Evolutionary conservation across 2,888 invertebrate species (phyloP).

Genomic region (Drosophila tripunctata): DNA sequence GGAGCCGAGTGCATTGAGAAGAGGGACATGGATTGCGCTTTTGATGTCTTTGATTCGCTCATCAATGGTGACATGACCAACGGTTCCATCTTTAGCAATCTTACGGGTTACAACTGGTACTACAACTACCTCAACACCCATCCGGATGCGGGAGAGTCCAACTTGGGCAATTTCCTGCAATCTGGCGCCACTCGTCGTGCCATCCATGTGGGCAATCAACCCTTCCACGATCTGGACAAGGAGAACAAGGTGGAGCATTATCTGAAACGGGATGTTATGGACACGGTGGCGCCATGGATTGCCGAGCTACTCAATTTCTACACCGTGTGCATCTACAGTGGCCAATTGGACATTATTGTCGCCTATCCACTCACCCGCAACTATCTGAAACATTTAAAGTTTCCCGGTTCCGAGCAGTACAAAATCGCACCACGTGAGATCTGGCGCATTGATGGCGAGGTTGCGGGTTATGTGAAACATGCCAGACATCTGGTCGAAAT

Average conservation of each 20-base stretch:
- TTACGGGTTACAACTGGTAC: slow-evolving; percentile 81
- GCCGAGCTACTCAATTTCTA: slow-evolving; percentile 87
- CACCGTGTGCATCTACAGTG: slow-evolving; percentile 91
- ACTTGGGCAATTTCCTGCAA: slow-evolving; percentile 81
- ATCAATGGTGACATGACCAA: slow-evolving; percentile 86
- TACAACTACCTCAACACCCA: slow-evolving; percentile 86
- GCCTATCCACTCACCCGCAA: slow-evolving; percentile 94
- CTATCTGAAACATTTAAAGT: slow-evolving; percentile 90
- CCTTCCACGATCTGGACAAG: slow-evolving; percentile 86
- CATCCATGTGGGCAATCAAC: slow-evolving; percentile 93
- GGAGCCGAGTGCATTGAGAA: slow-evolving; percentile 86
- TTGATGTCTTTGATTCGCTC: slow-evolving; percentile 89
- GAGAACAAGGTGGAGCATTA: slow-evolving; percentile 88
- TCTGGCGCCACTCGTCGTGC: slow-evolving; percentile 87
- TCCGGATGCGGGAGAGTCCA: slow-evolving; percentile 87
- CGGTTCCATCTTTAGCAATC: slow-evolving; percentile 89
- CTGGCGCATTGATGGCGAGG: slow-evolving; percentile 88
- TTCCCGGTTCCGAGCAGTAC: slow-evolving; percentile 88
- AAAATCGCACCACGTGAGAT: slow-evolving; percentile 87
- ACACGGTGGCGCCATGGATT: slow-evolving; percentile 90
- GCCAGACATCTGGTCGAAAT: slow-evolving; percentile 90
- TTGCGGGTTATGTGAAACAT: slow-evolving; percentile 91
- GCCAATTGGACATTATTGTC: slow-evolving; percentile 95
- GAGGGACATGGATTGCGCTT: slow-evolving; percentile 88
- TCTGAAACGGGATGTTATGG: slow-evolving; percentile 91